These are phyloP conservation scores for Eleginops maclovinus DNA, from an alignment of 2,113 vertebrate genomes.

Conservation along the genomic window DNA sequence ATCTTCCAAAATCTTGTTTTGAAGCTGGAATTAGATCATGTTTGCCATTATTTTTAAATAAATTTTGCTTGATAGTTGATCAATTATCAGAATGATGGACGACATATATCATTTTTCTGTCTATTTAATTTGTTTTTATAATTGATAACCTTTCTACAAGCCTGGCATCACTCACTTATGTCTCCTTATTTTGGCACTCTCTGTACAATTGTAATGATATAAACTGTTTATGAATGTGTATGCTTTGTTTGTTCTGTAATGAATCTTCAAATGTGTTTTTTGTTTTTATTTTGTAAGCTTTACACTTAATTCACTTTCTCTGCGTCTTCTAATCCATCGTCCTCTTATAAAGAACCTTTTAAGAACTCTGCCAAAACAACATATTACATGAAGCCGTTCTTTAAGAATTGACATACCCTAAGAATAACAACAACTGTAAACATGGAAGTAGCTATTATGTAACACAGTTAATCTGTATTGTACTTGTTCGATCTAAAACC, in stretches of 20 bases:
- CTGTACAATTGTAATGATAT: neutral
- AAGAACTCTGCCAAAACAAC: neutral
- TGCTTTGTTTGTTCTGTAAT: neutral
- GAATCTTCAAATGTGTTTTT: neutral
- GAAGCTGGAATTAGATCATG: neutral
- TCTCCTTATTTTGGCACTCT: neutral
- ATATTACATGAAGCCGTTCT: neutral
- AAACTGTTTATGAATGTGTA: neutral
- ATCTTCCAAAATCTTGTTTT: neutral
- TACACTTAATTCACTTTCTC: neutral
- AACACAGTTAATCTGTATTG: neutral
- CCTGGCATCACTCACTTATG: neutral
- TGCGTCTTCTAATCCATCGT: neutral
- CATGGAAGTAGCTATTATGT: neutral
- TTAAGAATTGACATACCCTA: neutral
- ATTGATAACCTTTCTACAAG: neutral
- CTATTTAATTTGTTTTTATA: neutral
- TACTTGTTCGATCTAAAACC: slow-evolving; percentile 32
- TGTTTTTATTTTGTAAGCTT: neutral
- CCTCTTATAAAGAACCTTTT: neutral
- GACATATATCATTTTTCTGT: neutral
- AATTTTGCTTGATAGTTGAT: neutral
- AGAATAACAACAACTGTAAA: neutral
- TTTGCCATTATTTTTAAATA: neutral
- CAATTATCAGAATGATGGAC: neutral